These are phyloP conservation scores for Canis aureus DNA, from an alignment of 2,113 vertebrate species.

Conservation along the genomic window DNA sequence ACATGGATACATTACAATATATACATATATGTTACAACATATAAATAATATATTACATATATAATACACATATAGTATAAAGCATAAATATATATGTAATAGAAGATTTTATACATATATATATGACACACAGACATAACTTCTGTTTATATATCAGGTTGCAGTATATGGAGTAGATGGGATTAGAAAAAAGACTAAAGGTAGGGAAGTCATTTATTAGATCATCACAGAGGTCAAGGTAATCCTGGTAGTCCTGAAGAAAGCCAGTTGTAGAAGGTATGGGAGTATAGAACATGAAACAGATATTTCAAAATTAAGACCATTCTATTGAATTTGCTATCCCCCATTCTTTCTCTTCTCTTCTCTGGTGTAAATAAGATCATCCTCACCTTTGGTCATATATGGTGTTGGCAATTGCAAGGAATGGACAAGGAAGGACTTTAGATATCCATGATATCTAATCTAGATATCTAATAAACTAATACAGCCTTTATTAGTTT, in stretches of 20 bases:
- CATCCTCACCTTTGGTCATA: neutral
- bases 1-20: neutral
- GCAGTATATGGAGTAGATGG: neutral
- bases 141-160: neutral
- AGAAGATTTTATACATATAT: neutral
- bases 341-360: neutral
- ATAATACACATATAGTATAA: neutral
- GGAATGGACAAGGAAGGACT: neutral
- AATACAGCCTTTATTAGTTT: neutral
- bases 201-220: neutral
- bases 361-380: conserved; percentile 3
- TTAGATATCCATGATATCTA: neutral
- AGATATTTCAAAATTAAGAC: conserved; percentile 8
- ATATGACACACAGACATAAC: neutral
- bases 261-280: neutral
- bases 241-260: neutral
- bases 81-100: neutral
- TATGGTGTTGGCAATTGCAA: neutral
- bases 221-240: neutral
- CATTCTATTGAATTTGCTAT: neutral
- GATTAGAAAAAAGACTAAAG: neutral
- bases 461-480: neutral
- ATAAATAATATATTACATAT: neutral
- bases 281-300: neutral
- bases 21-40: neutral